Conservation (phyloP, 1,140 invertebrate genomes). For the Drosophila kohkoa region DNA sequence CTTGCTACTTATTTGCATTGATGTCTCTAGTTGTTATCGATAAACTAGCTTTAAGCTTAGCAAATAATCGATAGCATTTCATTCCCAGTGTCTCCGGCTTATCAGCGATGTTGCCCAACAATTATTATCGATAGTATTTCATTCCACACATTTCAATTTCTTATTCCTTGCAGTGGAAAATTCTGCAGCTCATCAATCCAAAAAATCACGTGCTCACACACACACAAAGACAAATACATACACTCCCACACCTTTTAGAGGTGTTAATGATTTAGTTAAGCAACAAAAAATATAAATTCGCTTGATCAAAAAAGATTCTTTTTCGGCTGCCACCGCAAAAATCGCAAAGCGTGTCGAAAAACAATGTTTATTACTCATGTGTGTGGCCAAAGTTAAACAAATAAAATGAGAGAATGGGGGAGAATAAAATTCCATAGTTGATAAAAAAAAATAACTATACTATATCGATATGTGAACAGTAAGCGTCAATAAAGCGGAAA, state of each 20-base stretch:
- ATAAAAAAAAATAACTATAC: constrained; percentile 45
- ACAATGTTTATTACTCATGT: constrained; percentile 65
- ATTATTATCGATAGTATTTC: neutral
- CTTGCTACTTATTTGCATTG: neutral
- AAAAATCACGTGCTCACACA: constrained; percentile 10
- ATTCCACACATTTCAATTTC: constrained; percentile 2
- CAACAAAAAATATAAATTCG: constrained; percentile 19
- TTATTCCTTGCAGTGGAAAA: neutral
- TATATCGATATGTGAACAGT: neutral
- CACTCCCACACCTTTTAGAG: neutral
- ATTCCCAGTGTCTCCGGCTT: neutral
- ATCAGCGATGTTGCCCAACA: constrained; percentile 7
- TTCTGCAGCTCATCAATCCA: constrained; percentile 1
- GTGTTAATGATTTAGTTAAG: constrained; percentile 26
- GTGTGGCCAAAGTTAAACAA: constrained; percentile 38
- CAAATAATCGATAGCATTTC: constrained; percentile 1
- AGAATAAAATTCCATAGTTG: constrained; percentile 42
- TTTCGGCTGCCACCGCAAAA: constrained; percentile 5
- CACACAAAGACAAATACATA: neutral
- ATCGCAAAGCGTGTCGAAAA: constrained; percentile 34
- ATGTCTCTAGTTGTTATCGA: neutral
- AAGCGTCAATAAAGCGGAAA: constrained; percentile 32
- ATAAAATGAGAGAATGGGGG: constrained; percentile 37
- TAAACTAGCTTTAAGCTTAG: neutral
- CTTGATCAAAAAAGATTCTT: constrained; percentile 31